These are phyloP conservation scores for Leptinotarsa haldemani DNA, from an alignment of 2,888 invertebrate species.

Conservation along the genomic window DNA sequence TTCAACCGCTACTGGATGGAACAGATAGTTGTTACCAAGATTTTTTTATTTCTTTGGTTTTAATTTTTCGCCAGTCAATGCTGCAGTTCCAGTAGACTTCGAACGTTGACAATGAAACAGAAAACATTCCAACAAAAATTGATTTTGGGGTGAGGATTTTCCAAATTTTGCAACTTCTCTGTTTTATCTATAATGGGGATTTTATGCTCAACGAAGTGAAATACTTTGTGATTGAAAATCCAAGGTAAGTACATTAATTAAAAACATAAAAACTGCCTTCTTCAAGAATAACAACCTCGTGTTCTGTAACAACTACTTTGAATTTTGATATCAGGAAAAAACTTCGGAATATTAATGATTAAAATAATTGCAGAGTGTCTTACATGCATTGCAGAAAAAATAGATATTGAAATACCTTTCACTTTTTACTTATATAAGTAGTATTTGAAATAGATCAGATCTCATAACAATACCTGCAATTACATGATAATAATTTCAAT, in stretches of 20 bases:
- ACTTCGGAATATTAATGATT: conserved; percentile 3
- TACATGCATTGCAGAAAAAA: conserved; percentile 7
- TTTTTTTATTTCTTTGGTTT: too few species aligned
- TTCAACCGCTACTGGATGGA: too few species aligned
- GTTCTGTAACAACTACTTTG: conserved; percentile 15
- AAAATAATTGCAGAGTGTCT: conserved; percentile 9
- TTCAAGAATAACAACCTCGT: conserved; percentile 7
- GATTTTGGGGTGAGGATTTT: too few species aligned
- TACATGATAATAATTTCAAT: background rate
- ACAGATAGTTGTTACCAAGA: too few species aligned
- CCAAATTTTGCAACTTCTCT: too few species aligned
- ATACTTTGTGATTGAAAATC: background rate
- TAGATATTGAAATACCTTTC: conserved; percentile 13
- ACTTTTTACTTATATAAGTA: conserved; percentile 16
- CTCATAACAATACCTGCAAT: conserved; percentile 6
- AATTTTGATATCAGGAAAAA: conserved; percentile 10
- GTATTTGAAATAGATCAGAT: conserved; percentile 1
- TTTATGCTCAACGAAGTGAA: background rate
- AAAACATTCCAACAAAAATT: too few species aligned
- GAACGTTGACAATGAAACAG: too few species aligned
- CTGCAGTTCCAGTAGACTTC: too few species aligned
- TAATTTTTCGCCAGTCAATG: too few species aligned
- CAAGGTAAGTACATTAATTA: conserved; percentile 9
- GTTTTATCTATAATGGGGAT: too few species aligned
- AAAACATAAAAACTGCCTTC: conserved; percentile 5